phyloP scores from a whole-genome alignment of 2,888 invertebrate genomes.

The Papilio gigon region DNA sequence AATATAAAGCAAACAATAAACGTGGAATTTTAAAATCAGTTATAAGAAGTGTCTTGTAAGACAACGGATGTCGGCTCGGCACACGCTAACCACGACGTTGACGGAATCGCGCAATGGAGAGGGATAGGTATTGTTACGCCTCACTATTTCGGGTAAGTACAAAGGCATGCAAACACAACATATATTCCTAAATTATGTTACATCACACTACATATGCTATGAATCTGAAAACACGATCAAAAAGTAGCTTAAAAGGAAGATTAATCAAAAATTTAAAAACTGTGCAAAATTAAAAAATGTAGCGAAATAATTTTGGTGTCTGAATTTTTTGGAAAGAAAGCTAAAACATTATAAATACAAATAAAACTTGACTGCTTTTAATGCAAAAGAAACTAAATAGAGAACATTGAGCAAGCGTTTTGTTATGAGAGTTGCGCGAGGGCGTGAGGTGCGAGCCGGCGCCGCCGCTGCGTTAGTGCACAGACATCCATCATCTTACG shows the following conservation, averaged over 20 bases:
- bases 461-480: slow-evolving; percentile 62
- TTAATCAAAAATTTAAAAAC: background rate
- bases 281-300: background rate
- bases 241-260: background rate
- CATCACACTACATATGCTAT: background rate
- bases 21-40: slow-evolving; percentile 11
- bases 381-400: slow-evolving; percentile 9
- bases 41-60: slow-evolving; percentile 53
- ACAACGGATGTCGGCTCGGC: slow-evolving; percentile 73
- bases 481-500: slow-evolving; percentile 79
- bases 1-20: slow-evolving; percentile 47
- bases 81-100: slow-evolving; percentile 43
- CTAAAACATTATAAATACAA: background rate
- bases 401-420: slow-evolving; percentile 52
- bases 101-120: background rate
- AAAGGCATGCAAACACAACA: slow-evolving; percentile 20
- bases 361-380: background rate
- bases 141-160: slow-evolving; percentile 41
- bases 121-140: slow-evolving; percentile 42
- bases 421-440: slow-evolving; percentile 53
- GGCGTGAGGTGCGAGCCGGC: slow-evolving; percentile 58
- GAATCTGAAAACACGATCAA: background rate
- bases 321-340: background rate
- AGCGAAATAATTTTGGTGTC: background rate
- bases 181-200: background rate